Conservation (phyloP, 2,888 invertebrate genomes). For the Nomada flava region DNA sequence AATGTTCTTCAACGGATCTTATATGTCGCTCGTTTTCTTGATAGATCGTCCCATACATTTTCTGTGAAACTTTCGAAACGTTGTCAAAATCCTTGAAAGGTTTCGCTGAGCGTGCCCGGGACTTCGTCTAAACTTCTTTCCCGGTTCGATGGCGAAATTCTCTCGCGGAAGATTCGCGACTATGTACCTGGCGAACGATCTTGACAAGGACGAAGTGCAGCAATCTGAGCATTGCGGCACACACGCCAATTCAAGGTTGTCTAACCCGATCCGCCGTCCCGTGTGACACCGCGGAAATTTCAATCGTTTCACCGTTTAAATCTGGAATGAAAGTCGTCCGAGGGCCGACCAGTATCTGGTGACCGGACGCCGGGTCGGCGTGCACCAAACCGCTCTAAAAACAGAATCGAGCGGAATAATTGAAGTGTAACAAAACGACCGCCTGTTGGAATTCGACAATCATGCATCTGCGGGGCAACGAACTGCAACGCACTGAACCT, state of each 20-base stretch:
- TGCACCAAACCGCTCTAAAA: slow-evolving; percentile 27
- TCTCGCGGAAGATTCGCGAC: slow-evolving; percentile 16
- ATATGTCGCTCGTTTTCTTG: not conserved
- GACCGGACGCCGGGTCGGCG: slow-evolving; percentile 11
- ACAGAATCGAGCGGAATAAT: slow-evolving; percentile 41
- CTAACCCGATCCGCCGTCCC: slow-evolving; percentile 46
- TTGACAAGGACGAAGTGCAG: slow-evolving; percentile 56
- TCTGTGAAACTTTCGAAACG: not conserved
- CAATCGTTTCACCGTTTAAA: slow-evolving; percentile 54
- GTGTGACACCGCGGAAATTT: slow-evolving; percentile 54
- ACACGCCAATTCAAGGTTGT: slow-evolving; percentile 59
- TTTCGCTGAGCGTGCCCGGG: not conserved
- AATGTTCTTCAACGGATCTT: not conserved
- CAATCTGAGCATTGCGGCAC: slow-evolving; percentile 37
- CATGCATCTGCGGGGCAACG: not conserved
- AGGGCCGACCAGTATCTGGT: slow-evolving; percentile 63
- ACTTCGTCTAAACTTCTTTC: not conserved
- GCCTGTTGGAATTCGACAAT: slow-evolving; percentile 3
- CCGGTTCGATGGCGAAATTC: slow-evolving; percentile 27
- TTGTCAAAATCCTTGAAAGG: not conserved
- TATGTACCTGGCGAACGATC: slow-evolving; percentile 30
- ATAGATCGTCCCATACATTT: not conserved
- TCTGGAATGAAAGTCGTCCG: slow-evolving; percentile 70
- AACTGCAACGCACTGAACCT: not conserved
- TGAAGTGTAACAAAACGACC: slow-evolving; percentile 37